A percentile compares a stretch with the other conserved stretches of the same genome.
These are phyloP conservation scores for Sminthurides aquaticus DNA, from an alignment of 2,888 invertebrate genomes.

Conservation along the genomic window DNA sequence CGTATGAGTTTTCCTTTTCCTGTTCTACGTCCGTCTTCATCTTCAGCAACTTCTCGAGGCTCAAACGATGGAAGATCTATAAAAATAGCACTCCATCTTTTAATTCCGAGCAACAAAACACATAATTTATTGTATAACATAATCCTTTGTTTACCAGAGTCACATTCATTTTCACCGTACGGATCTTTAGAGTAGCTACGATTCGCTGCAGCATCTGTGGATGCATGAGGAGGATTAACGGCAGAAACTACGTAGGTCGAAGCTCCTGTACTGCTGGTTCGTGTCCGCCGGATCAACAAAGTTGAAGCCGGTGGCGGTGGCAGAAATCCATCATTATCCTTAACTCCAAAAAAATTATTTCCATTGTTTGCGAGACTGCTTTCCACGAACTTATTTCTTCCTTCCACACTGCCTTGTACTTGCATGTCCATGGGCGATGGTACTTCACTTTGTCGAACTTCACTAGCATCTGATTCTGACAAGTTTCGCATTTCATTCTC, in stretches of 20 bases:
- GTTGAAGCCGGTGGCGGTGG: constrained; percentile 36
- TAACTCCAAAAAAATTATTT: constrained; percentile 7
- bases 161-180: too few relatives aligned
- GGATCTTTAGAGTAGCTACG: too few relatives aligned
- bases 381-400: background rate
- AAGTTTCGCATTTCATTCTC: background rate
- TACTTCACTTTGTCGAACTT: background rate
- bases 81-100: too few relatives aligned
- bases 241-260: constrained; percentile 31
- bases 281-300: constrained; percentile 27
- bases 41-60: too few relatives aligned
- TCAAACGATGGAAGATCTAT: too few relatives aligned
- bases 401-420: background rate
- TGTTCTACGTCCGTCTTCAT: background rate
- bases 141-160: too few relatives aligned
- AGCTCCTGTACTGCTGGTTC: constrained; percentile 28
- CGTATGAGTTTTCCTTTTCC: constrained; percentile 1
- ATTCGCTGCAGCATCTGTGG: too few relatives aligned
- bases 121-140: too few relatives aligned
- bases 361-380: background rate
- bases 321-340: constrained; percentile 30
- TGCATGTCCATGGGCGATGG: background rate
- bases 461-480: background rate
- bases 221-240: background rate
- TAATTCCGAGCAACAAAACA: too few relatives aligned